Percentiles rank a stretch among this genome's conserved stretches.
phyloP scores from a whole-genome alignment of 2,113 vertebrate species.

The Synodontis membranacea region DNA sequence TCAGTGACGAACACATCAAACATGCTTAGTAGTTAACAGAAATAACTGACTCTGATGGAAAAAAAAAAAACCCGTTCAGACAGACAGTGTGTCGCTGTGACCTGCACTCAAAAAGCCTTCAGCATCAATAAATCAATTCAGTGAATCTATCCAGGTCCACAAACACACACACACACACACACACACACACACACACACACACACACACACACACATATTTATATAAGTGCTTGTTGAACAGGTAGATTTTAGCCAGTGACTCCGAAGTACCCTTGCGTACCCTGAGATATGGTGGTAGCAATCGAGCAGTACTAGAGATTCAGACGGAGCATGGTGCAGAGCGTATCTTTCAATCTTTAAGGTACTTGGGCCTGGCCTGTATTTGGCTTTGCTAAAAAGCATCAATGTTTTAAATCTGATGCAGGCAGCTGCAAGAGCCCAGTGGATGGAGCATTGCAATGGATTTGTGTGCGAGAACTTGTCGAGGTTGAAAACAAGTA shows the following conservation, averaged over 20 bases:
- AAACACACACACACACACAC: not conserved
- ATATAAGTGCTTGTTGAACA: not conserved
- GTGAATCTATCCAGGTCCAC: not conserved
- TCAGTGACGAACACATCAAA: not conserved
- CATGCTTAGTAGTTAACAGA: not conserved
- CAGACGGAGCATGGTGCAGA: not conserved
- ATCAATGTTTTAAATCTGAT: not conserved
- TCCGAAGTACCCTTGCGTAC: too few relatives aligned
- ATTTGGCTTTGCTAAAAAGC: not conserved
- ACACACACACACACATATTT: too few relatives aligned
- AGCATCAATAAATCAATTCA: not conserved
- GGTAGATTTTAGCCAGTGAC: not conserved
- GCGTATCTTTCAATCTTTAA: not conserved
- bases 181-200: not conserved
- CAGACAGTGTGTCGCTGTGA: not conserved
- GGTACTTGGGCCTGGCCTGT: not conserved
- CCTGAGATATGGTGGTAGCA: not conserved
- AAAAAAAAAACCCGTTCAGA: not conserved
- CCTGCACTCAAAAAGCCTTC: not conserved
- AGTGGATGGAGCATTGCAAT: not conserved
- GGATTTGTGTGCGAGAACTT: not conserved
- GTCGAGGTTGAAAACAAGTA: not conserved
- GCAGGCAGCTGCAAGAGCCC: not conserved
- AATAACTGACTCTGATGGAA: not conserved
- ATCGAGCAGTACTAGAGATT: not conserved